Percentiles rank a stretch among this genome's conserved stretches.
Evolutionary conservation across 2,888 invertebrate species (phyloP).

Genomic region (Macaria notata): DNA sequence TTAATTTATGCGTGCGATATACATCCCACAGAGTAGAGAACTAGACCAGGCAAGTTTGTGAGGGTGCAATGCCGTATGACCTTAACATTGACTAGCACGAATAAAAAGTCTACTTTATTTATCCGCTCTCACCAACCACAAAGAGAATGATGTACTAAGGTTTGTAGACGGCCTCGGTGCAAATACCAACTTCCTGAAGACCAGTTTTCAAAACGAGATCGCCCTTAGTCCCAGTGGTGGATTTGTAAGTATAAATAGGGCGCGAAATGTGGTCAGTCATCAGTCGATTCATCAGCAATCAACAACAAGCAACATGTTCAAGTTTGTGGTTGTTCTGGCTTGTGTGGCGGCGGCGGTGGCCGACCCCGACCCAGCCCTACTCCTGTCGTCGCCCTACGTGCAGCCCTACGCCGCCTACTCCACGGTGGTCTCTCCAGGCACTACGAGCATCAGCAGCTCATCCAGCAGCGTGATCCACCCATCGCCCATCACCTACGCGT

Average conservation of each 20-base stretch:
- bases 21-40: not conserved
- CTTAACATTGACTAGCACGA: constrained; percentile 30
- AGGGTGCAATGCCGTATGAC: constrained; percentile 30
- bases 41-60: constrained; percentile 19
- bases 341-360: constrained; percentile 79
- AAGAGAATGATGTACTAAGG: constrained; percentile 48
- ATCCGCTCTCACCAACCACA: constrained; percentile 25
- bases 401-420: constrained; percentile 36
- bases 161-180: constrained; percentile 52
- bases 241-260: constrained; percentile 56
- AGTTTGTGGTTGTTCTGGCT: constrained; percentile 80
- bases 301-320: constrained; percentile 69
- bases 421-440: constrained; percentile 49
- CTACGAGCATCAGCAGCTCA: constrained; percentile 54
- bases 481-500: constrained; percentile 46
- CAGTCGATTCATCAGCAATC: constrained; percentile 55
- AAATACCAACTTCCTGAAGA: constrained; percentile 65
- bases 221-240: constrained; percentile 52
- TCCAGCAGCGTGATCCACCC: constrained; percentile 65
- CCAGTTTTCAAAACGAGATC: constrained; percentile 60
- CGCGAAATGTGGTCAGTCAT: constrained; percentile 42
- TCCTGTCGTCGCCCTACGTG: constrained; percentile 17
- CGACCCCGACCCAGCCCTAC: constrained; percentile 44
- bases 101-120: constrained; percentile 27
- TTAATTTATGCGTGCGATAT: too few species aligned